phyloP scores from a whole-genome alignment of 1,140 invertebrate species.

The Meloidogyne exigua region DNA sequence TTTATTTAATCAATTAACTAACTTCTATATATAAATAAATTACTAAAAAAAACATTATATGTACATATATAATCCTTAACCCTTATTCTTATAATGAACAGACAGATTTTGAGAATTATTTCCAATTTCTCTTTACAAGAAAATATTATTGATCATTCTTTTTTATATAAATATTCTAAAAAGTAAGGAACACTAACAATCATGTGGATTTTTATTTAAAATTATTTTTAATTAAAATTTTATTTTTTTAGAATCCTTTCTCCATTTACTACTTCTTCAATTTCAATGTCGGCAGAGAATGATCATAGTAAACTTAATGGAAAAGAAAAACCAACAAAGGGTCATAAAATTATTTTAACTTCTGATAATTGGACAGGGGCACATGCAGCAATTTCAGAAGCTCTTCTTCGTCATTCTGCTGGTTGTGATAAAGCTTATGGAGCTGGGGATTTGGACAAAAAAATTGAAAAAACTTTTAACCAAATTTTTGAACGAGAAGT shows the following conservation, averaged over 20 bases:
- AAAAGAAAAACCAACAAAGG: background rate
- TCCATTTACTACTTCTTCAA: background rate
- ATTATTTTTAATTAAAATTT: background rate
- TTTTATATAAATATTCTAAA: no score
- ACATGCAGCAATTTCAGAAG: constrained; percentile 25
- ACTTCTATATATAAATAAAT: background rate
- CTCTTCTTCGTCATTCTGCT: constrained; percentile 13
- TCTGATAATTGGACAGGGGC: constrained; percentile 31
- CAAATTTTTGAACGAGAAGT: constrained; percentile 29
- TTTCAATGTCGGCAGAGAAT: no score
- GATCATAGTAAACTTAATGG: background rate
- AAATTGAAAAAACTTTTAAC: constrained; percentile 22
- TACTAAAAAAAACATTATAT: no score
- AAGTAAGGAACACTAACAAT: no score
- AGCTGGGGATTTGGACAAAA: constrained; percentile 19
- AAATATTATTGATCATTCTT: no score
- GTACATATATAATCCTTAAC: background rate
- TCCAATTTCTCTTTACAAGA: no score
- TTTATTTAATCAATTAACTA: background rate
- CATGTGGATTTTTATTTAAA: no score
- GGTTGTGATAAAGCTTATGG: constrained; percentile 30
- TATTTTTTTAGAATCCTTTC: background rate
- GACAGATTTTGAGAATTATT: background rate
- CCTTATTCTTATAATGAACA: background rate
- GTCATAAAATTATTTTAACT: constrained; percentile 25